Base-by-base conservation (phyloP, 2,888 invertebrate species). In the Chaetoderma sp. region DNA sequence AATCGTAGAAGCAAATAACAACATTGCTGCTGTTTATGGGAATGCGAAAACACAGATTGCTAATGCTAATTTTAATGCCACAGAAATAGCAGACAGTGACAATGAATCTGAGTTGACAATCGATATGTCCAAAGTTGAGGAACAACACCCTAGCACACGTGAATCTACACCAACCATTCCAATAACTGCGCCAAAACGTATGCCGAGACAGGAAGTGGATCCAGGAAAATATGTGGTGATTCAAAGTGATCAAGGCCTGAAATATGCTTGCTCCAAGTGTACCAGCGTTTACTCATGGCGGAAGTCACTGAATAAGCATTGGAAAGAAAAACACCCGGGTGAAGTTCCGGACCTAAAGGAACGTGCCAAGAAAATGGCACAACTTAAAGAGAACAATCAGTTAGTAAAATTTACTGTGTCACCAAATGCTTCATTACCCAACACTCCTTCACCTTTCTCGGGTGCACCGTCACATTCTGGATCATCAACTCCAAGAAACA, bases 231-330 rank as follows among this genome's bases (percentile, higher is more conserved):
- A 85, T 49, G 79, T 82, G 66, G 81, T 80, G 67, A 78, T 84
- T 18, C 76, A 80, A 30, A 84, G 83, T 66, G 80, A 82, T 32
- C 77, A 77, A 63, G 82, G 83, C 27, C 80, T 82, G 1, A 85
- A 85, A 68, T 86, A 83, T 77, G 85, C 85, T 2, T 86, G 86
- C 70, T 84, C 86, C 13, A 82, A 81, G 65, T 86, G 86, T 72
- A 85, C 85, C 16, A 86, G 85, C 71, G 80, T 85, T 25, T 86
- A 86, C 76, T 84, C 84, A 64, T 86, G 86, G 85, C 71, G 85
- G 47, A 86, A 86, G 68, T 84, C 84, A 16, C 73, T 86, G 21
- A 86, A 86, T 73, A 86, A 86, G 70, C 86, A 86, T 73, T 86
- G 86, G 86, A 86, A 86, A 74, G 86, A 86, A 67, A 86, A 86